A percentile compares a stretch with the other conserved stretches of the same genome.
Evolutionary conservation across 2,113 vertebrate genomes (phyloP).

Genomic region (Dunckerocampus dactyliophorus): DNA sequence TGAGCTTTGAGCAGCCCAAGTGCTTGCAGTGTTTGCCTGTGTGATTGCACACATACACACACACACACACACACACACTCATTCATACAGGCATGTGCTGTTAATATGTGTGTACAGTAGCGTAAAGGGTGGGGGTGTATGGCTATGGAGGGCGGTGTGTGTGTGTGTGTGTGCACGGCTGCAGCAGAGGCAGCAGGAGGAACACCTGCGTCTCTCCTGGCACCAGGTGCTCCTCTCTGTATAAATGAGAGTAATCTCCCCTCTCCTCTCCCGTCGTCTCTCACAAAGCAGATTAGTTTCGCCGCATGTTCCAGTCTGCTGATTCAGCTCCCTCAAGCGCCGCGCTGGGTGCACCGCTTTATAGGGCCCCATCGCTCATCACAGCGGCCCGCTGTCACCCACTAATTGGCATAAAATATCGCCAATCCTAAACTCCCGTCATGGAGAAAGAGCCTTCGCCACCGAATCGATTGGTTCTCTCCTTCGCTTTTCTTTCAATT

Average conservation of each 20-base stretch:
- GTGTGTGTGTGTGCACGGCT: constrained; percentile 14
- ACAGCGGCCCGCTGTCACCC: constrained; percentile 64
- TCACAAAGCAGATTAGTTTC: constrained; percentile 71
- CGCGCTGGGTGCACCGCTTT: constrained; percentile 49
- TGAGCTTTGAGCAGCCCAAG: constrained; percentile 41
- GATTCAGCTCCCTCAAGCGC: constrained; percentile 70
- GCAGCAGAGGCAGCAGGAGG: constrained; percentile 57
- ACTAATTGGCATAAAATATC: constrained; percentile 81
- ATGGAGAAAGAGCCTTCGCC: constrained; percentile 59
- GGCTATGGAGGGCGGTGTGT: constrained; percentile 40
- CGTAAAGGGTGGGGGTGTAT: constrained; percentile 27
- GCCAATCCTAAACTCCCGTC: constrained; percentile 63
- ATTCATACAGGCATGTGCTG: constrained; percentile 19
- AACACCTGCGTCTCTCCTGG: constrained; percentile 73
- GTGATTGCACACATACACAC: constrained; percentile 1
- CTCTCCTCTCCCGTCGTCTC: constrained; percentile 65
- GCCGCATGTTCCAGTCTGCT: constrained; percentile 67
- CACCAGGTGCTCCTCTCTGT: constrained; percentile 71
- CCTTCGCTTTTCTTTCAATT: constrained; percentile 33
- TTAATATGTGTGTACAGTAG: constrained; percentile 34
- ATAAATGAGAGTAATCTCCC: constrained; percentile 67
- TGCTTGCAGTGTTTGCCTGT: constrained; percentile 26
- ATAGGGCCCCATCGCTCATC: constrained; percentile 69
- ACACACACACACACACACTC: not conserved
- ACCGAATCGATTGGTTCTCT: constrained; percentile 53